phyloP scores from a whole-genome alignment of 2,113 vertebrate genomes.

The Tragelaphus strepsiceros region DNA sequence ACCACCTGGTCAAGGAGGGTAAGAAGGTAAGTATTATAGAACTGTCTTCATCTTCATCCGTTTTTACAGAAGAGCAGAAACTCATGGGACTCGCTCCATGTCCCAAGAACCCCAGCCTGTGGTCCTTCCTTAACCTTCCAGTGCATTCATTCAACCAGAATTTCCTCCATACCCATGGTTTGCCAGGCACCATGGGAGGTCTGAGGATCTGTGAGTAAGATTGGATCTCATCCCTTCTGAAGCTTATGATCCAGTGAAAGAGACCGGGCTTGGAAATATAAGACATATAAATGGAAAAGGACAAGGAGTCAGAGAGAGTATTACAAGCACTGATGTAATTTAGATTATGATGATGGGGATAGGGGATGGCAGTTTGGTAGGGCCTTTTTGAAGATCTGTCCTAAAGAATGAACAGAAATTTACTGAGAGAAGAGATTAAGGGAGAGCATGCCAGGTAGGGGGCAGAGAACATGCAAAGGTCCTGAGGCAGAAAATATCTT shows the following conservation, averaged over 20 bases:
- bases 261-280: not conserved
- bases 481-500: not conserved
- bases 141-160: not conserved
- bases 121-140: not conserved
- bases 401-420: not conserved
- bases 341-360: not conserved
- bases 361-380: not conserved
- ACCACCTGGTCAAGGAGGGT: not conserved
- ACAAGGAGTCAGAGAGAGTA: not conserved
- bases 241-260: not conserved
- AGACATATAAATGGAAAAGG: not conserved
- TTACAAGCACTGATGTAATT: not conserved
- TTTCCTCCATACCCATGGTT: not conserved
- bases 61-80: not conserved
- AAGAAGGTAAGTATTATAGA: not conserved
- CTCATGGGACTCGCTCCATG: not conserved
- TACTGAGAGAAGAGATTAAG: not conserved
- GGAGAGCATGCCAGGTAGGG: not conserved
- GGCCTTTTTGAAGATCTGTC: not conserved
- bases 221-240: not conserved
- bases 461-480: not conserved
- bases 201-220: not conserved
- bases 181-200: not conserved
- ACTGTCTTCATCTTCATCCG: not conserved
- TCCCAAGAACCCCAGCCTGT: not conserved